Conservation (phyloP, 2,113 vertebrate species). For the Acinonyx jubatus region DNA sequence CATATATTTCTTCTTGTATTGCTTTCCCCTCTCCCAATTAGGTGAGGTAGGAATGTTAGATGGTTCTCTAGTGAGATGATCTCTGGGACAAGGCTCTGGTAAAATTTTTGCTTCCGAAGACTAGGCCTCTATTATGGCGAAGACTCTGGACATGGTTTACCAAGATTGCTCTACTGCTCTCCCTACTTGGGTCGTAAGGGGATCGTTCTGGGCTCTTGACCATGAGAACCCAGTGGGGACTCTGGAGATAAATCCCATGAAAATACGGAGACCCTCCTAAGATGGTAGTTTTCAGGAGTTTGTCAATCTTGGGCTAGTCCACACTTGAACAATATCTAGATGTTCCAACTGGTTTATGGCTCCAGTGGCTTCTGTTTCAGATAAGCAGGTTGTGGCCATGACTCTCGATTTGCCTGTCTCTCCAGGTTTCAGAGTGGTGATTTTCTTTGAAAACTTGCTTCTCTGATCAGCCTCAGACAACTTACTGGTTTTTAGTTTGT, state of each 20-base stretch:
- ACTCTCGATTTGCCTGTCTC: neutral
- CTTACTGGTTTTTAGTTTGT: conserved; percentile 12
- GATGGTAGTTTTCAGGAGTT: neutral
- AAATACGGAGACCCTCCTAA: neutral
- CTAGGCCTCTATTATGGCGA: neutral
- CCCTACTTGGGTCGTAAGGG: neutral
- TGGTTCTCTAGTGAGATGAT: neutral
- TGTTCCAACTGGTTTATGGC: neutral
- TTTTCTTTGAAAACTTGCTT: conserved; percentile 14
- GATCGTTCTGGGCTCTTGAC: conserved; percentile 27
- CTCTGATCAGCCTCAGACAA: neutral
- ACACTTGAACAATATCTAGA: neutral
- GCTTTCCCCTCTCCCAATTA: neutral
- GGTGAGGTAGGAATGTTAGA: neutral
- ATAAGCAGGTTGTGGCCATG: neutral
- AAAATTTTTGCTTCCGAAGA: neutral
- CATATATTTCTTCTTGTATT: neutral
- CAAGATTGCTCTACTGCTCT: neutral
- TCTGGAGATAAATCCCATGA: neutral
- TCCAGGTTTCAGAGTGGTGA: neutral
- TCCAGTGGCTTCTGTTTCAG: neutral
- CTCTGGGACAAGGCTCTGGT: neutral
- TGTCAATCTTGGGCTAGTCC: neutral
- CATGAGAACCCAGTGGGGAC: neutral
- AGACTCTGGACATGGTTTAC: neutral